These are phyloP conservation scores for Acanthosoma haemorrhoidale DNA, from an alignment of 2,888 invertebrate species.

Conservation along the genomic window DNA sequence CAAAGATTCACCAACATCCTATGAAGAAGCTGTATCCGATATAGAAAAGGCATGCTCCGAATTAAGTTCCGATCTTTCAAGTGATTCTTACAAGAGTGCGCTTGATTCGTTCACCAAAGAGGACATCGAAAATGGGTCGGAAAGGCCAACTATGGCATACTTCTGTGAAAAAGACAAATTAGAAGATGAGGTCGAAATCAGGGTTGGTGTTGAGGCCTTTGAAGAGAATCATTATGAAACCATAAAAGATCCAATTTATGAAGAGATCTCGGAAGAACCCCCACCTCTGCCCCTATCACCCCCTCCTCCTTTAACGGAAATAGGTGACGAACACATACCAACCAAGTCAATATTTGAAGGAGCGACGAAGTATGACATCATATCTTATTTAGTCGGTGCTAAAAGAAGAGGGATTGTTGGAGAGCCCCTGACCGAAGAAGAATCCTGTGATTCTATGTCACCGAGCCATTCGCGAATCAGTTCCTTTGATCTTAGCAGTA, in stretches of 20 bases:
- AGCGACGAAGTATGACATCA: constrained; percentile 81
- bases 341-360: constrained; percentile 53
- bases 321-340: constrained; percentile 64
- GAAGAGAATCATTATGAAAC: constrained; percentile 69
- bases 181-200: constrained; percentile 40
- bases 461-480: constrained; percentile 50
- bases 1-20: constrained; percentile 41
- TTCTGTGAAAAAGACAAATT: constrained; percentile 39
- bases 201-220: constrained; percentile 45
- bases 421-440: constrained; percentile 50
- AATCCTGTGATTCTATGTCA: constrained; percentile 50
- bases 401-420: constrained; percentile 56
- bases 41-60: constrained; percentile 22
- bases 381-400: constrained; percentile 82
- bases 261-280: constrained; percentile 51
- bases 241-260: constrained; percentile 71
- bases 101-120: constrained; percentile 28
- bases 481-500: constrained; percentile 57
- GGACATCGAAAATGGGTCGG: constrained; percentile 15
- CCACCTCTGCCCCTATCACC: constrained; percentile 75
- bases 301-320: constrained; percentile 60
- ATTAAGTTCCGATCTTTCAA: constrained; percentile 34
- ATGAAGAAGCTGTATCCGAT: constrained; percentile 17
- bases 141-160: constrained; percentile 21
- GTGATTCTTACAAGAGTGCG: constrained; percentile 38